Evolutionary conservation across 2,113 vertebrate species (phyloP).

Genomic region (Stigmatopora argus): DNA sequence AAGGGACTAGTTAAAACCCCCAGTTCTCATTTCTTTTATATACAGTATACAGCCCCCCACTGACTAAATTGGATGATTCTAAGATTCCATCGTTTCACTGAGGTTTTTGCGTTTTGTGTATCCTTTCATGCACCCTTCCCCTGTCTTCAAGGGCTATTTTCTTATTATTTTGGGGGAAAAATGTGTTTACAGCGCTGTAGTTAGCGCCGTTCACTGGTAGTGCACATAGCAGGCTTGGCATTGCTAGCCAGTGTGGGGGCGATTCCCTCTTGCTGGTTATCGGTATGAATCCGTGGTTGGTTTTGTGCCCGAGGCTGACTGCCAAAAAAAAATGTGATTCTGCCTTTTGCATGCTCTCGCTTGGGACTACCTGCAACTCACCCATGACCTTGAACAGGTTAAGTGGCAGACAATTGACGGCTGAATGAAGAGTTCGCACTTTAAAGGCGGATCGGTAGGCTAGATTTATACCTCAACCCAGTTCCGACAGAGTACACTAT

Average conservation of each 20-base stretch:
- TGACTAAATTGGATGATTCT: slow-evolving; percentile 24
- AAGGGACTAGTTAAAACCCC: slow-evolving; percentile 15
- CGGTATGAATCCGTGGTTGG: neutral
- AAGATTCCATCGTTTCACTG: slow-evolving; percentile 17
- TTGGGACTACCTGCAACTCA: neutral
- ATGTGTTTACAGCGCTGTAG: neutral
- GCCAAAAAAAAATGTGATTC: neutral
- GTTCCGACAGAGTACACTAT: neutral
- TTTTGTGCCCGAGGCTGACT: neutral
- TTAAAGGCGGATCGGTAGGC: neutral
- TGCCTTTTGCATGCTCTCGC: neutral
- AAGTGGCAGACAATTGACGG: neutral
- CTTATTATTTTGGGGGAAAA: neutral
- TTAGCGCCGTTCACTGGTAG: neutral
- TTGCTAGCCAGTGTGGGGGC: neutral
- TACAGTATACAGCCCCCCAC: slow-evolving; percentile 2
- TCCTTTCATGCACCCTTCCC: slow-evolving; percentile 7
- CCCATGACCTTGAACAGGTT: neutral
- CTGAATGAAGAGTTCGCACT: neutral
- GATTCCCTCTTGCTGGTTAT: neutral
- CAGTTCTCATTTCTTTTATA: slow-evolving; percentile 12
- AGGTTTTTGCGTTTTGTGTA: slow-evolving; percentile 15
- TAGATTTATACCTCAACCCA: neutral
- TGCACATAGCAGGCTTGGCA: neutral
- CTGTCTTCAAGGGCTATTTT: neutral